These are phyloP conservation scores for Dascillus cervinus DNA, from an alignment of 2,888 invertebrate genomes.

Conservation along the genomic window DNA sequence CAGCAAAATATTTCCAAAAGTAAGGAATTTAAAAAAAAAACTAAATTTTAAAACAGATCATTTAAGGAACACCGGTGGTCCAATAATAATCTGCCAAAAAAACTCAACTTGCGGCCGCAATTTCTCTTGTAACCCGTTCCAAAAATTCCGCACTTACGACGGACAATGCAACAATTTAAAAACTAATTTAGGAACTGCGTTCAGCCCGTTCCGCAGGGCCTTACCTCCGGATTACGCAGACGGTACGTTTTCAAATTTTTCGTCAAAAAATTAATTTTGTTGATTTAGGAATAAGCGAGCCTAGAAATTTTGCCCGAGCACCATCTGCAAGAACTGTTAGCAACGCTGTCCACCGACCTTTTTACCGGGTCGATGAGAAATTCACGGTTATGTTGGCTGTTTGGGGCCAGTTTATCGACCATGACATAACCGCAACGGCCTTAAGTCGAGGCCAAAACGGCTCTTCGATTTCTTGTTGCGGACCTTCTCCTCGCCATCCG, in stretches of 20 bases:
- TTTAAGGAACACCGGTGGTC: too few relatives aligned
- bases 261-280: conserved; percentile 7
- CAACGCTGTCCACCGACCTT: conserved; percentile 62
- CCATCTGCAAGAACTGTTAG: conserved; percentile 74
- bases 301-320: conserved; percentile 52
- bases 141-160: conserved; percentile 58
- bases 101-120: conserved; percentile 8
- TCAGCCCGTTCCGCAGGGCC: conserved; percentile 66
- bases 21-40: too few relatives aligned
- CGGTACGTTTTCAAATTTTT: conserved; percentile 54
- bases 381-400: conserved; percentile 81
- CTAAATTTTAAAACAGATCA: too few relatives aligned
- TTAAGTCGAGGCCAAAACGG: conserved; percentile 65
- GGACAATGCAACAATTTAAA: conserved; percentile 71
- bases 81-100: conserved; percentile 7
- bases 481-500: conserved; percentile 50
- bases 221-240: conserved; percentile 70
- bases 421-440: conserved; percentile 81
- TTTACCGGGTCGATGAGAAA: conserved; percentile 63
- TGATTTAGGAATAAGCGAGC: conserved; percentile 53
- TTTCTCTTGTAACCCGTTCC: conserved; percentile 23
- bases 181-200: conserved; percentile 61
- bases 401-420: conserved; percentile 84
- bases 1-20: conserved; percentile 45
- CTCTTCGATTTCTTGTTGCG: conserved; percentile 66